Evolutionary conservation across 1,140 invertebrate species (phyloP).

Genomic region (Acromyrmex echinatior): DNA sequence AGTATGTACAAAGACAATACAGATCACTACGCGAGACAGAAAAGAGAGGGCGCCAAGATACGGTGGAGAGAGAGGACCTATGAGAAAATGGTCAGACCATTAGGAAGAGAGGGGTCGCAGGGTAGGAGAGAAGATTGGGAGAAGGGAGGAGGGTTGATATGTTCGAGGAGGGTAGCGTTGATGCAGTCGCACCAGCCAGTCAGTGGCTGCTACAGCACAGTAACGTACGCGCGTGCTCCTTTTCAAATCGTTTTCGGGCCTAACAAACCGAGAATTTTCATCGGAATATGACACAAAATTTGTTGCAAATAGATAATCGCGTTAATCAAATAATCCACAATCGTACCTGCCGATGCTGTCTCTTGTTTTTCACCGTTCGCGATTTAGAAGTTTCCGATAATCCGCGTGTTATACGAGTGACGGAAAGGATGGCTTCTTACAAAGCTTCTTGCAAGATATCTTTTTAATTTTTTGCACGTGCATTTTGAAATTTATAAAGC

Average conservation of each 20-base stretch:
- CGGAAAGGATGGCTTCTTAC: background rate
- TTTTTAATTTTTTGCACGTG: background rate
- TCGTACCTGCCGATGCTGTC: background rate
- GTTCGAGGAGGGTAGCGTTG: conserved; percentile 79
- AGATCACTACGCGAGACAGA: conserved; percentile 8
- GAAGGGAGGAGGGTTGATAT: conserved; percentile 69
- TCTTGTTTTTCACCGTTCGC: conserved; percentile 8
- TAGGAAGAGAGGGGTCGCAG: conserved; percentile 1
- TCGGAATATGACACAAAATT: conserved; percentile 56
- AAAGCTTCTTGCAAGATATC: background rate
- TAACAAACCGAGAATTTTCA: background rate
- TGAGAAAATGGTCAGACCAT: conserved; percentile 48
- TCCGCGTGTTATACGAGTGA: conserved; percentile 22
- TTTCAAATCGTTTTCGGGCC: conserved; percentile 34
- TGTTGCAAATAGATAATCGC: background rate
- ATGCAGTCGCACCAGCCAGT: conserved; percentile 78
- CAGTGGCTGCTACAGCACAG: conserved; percentile 80
- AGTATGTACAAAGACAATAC: background rate
- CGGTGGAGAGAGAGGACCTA: conserved; percentile 27
- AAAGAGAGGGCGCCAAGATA: conserved; percentile 8
- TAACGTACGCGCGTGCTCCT: conserved; percentile 74
- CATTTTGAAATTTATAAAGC: background rate
- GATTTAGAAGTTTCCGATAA: background rate
- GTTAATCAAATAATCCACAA: background rate
- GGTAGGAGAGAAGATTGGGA: conserved; percentile 54